Base-by-base conservation (phyloP, 2,113 vertebrate species). In the Tupaia chinensis region DNA sequence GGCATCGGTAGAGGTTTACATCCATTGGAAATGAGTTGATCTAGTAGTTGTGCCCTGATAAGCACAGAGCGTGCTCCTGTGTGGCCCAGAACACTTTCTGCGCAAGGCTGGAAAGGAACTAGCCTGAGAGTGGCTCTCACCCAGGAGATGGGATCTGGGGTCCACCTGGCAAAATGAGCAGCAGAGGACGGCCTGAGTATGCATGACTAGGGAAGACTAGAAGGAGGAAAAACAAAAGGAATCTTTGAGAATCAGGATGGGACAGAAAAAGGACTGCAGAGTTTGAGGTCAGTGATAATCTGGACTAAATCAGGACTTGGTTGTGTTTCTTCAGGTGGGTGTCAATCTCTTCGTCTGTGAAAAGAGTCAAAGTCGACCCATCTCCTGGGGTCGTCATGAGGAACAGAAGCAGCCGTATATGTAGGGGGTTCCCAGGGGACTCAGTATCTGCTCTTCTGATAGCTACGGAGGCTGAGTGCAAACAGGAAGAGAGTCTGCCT, bases 131-230 rank as follows among this genome's bases (percentile, higher is more conserved):
- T 3, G 5, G 29, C 78, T 87, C 44, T 53, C 44, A 20, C 23
- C 58, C 14, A 25, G 17, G 15, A 58, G 27, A n/a, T 15, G 0
- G 54, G 16, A 12, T 9, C 56, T 53, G 13, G 44, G 17, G 53
- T 22, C 66, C 25, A 13, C 15, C 34, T 4, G 65, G 34, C 34
- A 19, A 56, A 8, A 25, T 20, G 53, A 25, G 60, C 65, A 61
- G 14, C 20, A 32, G 15, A 9, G 20, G 20, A 25, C 4, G 22
- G n/a, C n/a, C 22, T 0, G 2, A n/a, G 6, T 11, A 10, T n/a
- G 16, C 25, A 4, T 60, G 27, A 20, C 74, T 27, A 32, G 23
- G 27, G 27, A 32, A 63, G 65, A 15, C 29, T 3, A 58, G 68
- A 76, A 63, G 13, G 2, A 7, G 29, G 15, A 80, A 61, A 19